Conservation (phyloP, 1,140 invertebrate genomes). For the Macrobrachium rosenbergii region DNA sequence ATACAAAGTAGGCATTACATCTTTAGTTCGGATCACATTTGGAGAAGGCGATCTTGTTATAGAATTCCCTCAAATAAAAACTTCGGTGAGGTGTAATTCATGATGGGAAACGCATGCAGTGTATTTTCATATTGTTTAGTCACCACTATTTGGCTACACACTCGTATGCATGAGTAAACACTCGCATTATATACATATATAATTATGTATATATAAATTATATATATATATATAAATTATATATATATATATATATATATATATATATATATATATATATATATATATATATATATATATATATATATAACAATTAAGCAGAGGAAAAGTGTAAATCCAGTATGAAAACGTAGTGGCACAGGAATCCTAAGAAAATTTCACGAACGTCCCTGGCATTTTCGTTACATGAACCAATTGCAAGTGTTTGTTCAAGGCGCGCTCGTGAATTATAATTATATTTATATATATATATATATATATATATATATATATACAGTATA, state of each 20-base stretch:
- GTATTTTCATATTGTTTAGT: no score
- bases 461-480: slow-evolving; percentile 9
- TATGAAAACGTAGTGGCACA: no score
- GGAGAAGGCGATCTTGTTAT: no score
- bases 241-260: slow-evolving; percentile 12
- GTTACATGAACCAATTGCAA: neutral
- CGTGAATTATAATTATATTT: neutral
- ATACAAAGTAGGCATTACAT: no score
- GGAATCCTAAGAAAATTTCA: no score
- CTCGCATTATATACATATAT: neutral
- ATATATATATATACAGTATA: neutral
- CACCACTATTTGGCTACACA: no score
- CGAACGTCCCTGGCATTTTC: no score
- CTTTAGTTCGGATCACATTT: no score
- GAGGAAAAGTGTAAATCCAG: no score
- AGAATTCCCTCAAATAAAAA: no score
- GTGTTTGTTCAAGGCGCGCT: neutral
- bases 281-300: slow-evolving; percentile 1
- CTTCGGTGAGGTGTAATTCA: no score
- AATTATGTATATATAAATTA: neutral
- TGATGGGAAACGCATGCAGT: no score
- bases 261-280: slow-evolving; percentile 10
- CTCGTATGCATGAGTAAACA: neutral
- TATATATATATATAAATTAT: neutral
- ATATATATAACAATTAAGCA: neutral